Conservation (phyloP, 2,888 invertebrate species). For the Suillia variegata region DNA sequence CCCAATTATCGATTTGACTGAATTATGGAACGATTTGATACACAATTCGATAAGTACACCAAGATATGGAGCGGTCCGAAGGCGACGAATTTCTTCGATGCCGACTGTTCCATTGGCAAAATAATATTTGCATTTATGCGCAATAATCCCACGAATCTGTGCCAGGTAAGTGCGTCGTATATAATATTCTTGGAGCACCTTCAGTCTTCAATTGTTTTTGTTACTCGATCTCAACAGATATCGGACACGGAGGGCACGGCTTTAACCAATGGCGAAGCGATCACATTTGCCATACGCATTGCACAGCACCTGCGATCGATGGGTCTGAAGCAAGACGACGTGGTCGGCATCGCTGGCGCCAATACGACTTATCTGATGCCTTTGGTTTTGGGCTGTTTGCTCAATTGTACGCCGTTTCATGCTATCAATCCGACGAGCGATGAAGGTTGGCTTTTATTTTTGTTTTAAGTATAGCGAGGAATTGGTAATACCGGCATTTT, state of each 20-base stretch:
- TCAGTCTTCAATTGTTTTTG: background rate
- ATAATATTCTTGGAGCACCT: background rate
- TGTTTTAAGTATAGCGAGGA: background rate
- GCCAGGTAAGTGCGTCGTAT: slow-evolving; percentile 39
- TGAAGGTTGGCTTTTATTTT: slow-evolving; percentile 34
- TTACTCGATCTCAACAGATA: slow-evolving; percentile 39
- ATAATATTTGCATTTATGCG: slow-evolving; percentile 53
- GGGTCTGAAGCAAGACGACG: slow-evolving; percentile 50
- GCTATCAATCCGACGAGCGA: slow-evolving; percentile 50
- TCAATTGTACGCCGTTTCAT: slow-evolving; percentile 54
- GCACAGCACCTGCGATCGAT: slow-evolving; percentile 49
- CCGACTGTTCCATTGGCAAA: slow-evolving; percentile 54
- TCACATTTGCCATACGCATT: slow-evolving; percentile 51
- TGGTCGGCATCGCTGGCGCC: slow-evolving; percentile 51
- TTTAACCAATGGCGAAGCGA: slow-evolving; percentile 50
- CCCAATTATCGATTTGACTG: too few species aligned
- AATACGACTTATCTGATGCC: slow-evolving; percentile 54
- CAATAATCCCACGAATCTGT: slow-evolving; percentile 47
- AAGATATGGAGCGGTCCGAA: slow-evolving; percentile 56
- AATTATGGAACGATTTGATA: slow-evolving; percentile 45
- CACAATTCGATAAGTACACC: slow-evolving; percentile 53
- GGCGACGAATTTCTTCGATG: slow-evolving; percentile 48
- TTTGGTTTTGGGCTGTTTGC: slow-evolving; percentile 48
- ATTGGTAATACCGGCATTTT: too few species aligned
- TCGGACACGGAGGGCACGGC: slow-evolving; percentile 50